These are phyloP conservation scores for Heptranchias perlo DNA, from an alignment of 2,113 vertebrate genomes.

Conservation along the genomic window DNA sequence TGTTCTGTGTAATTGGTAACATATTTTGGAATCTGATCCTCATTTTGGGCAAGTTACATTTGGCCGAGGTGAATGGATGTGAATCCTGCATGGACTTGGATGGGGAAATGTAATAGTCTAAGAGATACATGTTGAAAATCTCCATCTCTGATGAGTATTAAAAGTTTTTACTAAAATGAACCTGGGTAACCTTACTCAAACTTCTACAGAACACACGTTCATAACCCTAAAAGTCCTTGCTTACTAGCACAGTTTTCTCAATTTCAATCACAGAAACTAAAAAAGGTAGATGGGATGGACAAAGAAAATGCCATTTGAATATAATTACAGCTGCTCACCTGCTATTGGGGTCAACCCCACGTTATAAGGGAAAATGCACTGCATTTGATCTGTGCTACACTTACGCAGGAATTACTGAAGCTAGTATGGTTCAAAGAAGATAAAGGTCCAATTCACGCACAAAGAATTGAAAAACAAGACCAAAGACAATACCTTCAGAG, in stretches of 20 bases:
- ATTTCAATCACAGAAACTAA: not conserved
- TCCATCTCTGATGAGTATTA: not conserved
- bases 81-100: not conserved
- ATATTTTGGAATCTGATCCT: not conserved
- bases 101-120: not conserved
- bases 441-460: not conserved
- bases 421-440: not conserved
- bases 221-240: not conserved
- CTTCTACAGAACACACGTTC: not conserved
- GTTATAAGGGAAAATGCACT: not conserved
- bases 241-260: not conserved
- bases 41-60: not conserved
- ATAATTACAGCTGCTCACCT: not conserved
- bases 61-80: not conserved
- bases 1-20: not conserved
- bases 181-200: not conserved
- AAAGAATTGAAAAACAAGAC: not conserved
- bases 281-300: not conserved
- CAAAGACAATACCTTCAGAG: not conserved
- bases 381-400: not conserved
- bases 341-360: not conserved
- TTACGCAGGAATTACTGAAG: not conserved
- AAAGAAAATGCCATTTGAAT: not conserved
- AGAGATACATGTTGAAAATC: not conserved
- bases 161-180: not conserved